Base-by-base conservation (phyloP, 2,113 vertebrate species). In the Gila orcuttii region DNA sequence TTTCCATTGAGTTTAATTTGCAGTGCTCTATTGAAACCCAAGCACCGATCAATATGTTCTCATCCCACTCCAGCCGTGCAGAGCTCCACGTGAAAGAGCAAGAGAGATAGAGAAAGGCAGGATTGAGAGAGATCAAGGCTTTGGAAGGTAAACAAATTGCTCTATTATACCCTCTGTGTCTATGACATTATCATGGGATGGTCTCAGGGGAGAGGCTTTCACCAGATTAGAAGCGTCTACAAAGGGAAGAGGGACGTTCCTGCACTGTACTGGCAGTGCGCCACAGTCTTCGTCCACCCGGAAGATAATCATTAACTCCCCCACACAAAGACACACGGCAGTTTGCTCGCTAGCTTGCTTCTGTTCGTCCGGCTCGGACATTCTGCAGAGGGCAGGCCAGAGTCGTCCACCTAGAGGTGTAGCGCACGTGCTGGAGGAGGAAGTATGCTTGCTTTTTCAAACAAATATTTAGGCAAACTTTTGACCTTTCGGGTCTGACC, bases 61-160 rank as follows among this genome's bases (percentile, higher is more conserved):
- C 92, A 79, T 92, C 91, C 50, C 66, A 23, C 42, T 66, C 64
- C 71, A 62, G 78, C 62, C 84, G 87, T 85, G 93, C 90, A 91
- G 91, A 91, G 88, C 60, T 88, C 90, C 90, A 89, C 90, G 92
- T 93, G 92, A 93, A 93, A 83, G 39, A 93, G 92, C 87, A 91
- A 81, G 89, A 89, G 90, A 90, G 90, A 90, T 88, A 91, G 90
- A 88, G 71, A 87, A 69, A 77, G 59, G 55, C 52, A 86, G 85
- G 90, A 91, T 87, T 87, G 91, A n/a, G 88, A 91, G 89, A 88
- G 86, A 85, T 90, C 91, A 92, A 91, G 93, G 92, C 91, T 94
- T 92, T 92, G 91, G 91, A 83, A 92, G 89, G 91, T 93, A 95
- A 96, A 94, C 94, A 95, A 94, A 95, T 95, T 90, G 92, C 93